A percentile compares a stretch with the other conserved stretches of the same genome.
phyloP scores from a whole-genome alignment of 2,888 invertebrate genomes.

The Andrena bicolor region DNA sequence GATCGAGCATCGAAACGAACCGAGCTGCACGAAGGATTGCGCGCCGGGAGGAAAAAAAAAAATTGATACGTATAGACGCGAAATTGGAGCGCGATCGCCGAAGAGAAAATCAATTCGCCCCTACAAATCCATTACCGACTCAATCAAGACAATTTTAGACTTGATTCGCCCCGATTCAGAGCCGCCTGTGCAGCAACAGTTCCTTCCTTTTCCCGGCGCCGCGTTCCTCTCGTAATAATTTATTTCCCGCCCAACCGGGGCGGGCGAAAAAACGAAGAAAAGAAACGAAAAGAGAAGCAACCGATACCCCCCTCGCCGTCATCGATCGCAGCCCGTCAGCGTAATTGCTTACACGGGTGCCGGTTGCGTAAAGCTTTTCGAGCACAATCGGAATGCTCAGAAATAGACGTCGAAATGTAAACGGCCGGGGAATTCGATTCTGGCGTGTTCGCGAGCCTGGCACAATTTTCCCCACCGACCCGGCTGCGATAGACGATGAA shows the following conservation, averaged over 20 bases:
- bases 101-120: constrained; percentile 46
- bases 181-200: constrained; percentile 24
- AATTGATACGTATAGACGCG: constrained; percentile 30
- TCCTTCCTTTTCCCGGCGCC: constrained; percentile 11
- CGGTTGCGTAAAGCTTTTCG: constrained; percentile 26
- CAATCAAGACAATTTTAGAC: constrained; percentile 44
- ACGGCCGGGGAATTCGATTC: constrained; percentile 61
- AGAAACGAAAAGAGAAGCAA: neutral
- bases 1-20: neutral
- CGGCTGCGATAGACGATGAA: constrained; percentile 40
- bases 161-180: constrained; percentile 26
- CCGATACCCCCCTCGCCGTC: neutral
- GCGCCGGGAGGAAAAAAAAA: neutral
- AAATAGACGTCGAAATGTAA: constrained; percentile 61
- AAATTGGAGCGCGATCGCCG: constrained; percentile 33
- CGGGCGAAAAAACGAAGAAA: neutral
- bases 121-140: constrained; percentile 52
- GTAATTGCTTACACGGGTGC: constrained; percentile 34
- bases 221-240: constrained; percentile 33
- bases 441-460: constrained; percentile 21
- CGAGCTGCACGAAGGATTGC: neutral
- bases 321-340: constrained; percentile 23
- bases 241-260: constrained; percentile 12
- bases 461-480: constrained; percentile 46
- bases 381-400: constrained; percentile 43